Percentiles rank a stretch among this genome's conserved stretches.
Evolutionary conservation across 2,888 invertebrate species (phyloP).

Genomic region (Rapana venosa): DNA sequence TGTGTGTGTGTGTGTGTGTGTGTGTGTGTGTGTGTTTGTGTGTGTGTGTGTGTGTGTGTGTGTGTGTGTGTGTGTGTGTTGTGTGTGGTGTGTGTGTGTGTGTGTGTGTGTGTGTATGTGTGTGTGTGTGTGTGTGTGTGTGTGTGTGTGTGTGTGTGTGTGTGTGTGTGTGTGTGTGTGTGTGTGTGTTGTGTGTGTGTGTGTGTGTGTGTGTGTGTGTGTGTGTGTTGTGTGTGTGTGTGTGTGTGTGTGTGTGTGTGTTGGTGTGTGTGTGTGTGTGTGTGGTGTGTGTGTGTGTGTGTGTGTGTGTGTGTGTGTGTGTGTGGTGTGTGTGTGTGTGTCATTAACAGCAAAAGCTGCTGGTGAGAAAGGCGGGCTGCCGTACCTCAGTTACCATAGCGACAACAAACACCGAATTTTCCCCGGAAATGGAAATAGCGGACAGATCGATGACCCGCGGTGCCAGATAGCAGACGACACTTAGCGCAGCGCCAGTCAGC

Average conservation of each 20-base stretch:
- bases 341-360: too few relatives aligned
- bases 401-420: background rate
- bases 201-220: too few relatives aligned
- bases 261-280: too few relatives aligned
- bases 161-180: constrained; percentile 14
- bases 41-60: background rate
- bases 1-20: too few relatives aligned
- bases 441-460: background rate
- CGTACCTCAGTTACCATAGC: background rate
- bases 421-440: background rate
- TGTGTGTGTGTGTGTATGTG: background rate
- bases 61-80: background rate
- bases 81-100: background rate
- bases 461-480: constrained; percentile 23
- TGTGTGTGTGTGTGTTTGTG: too few relatives aligned
- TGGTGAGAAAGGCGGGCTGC: background rate
- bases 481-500: background rate
- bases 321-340: too few relatives aligned
- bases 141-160: constrained; percentile 14
- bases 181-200: too few relatives aligned
- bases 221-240: too few relatives aligned
- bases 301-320: too few relatives aligned
- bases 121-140: background rate
- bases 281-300: too few relatives aligned
- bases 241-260: too few relatives aligned